Evolutionary conservation across 2,113 vertebrate genomes (phyloP), one percentile per base, ranked within the genome.

Genomic region (Recurvirostra avosetta): DNA sequence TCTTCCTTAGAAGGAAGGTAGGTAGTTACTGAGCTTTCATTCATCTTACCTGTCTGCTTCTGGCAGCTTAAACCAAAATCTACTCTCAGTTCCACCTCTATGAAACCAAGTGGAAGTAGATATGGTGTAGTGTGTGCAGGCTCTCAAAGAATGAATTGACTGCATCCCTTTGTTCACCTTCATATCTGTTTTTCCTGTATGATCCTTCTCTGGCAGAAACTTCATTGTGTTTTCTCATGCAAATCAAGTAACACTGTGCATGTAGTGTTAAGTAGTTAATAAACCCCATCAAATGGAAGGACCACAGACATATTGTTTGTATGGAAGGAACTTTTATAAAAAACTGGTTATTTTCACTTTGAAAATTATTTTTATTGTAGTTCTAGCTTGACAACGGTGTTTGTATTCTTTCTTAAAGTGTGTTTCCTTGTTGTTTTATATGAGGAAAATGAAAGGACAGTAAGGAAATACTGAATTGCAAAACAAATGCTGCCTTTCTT

Each of bases 1-100:
- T 36, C 53, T 94, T 79, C 77, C 38, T 76, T 92, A 47, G 61
- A 92, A 74, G 56, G 36, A 94, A 70, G 45, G 26, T 61, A 66
- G n/a, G 22, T 63, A 32, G 21, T 56, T 83, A 74, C n/a, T 90
- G 45, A 75, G 52, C 17, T 85, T 90, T 62, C 2, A 0, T 88
- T 88, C 32, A 30, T 58, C 8, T 86, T 45, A 63, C 62, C 47
- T 80, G 9, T 63, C 50, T 74, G 26, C 29, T 59, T 14, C 23
- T 91, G 63, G 55, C 45, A 92, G 29, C 32, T 95, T 70, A 65
- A 83, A 74, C 23, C 38, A 85, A 77, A 94, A 53, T 91, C 29
- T 58, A 5, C 34, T 85, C 40, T 93, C 50, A 30, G 11, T 86
- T 73, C 70, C 43, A 86, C 22, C n/a, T 67, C 74, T 61, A 26